A percentile compares a stretch with the other conserved stretches of the same genome.
Conservation (phyloP, 1,140 invertebrate genomes). For the Ips nitidus region DNA sequence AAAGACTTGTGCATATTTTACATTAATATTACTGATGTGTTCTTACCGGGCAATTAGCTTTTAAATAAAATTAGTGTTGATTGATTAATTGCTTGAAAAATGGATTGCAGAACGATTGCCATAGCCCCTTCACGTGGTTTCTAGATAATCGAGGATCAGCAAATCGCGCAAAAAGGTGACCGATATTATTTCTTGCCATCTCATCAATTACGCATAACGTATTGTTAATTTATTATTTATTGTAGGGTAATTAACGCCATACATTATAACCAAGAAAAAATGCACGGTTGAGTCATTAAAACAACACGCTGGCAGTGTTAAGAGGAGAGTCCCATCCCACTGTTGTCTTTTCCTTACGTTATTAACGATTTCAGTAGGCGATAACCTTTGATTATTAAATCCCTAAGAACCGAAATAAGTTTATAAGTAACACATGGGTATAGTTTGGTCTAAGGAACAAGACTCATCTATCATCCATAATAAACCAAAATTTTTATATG, state of each 20-base stretch:
- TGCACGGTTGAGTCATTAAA: slow-evolving; percentile 2
- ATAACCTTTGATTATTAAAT: slow-evolving; percentile 6
- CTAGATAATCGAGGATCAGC: too few relatives aligned
- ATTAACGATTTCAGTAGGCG: slow-evolving; percentile 13
- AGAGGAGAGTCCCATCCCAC: slow-evolving; percentile 10
- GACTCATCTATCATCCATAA: too few relatives aligned
- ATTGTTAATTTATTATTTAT: slow-evolving; percentile 11
- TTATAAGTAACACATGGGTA: too few relatives aligned
- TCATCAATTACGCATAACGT: too few relatives aligned
- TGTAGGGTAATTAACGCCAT: slow-evolving; percentile 4
- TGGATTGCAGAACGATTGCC: too few relatives aligned
- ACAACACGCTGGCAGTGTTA: slow-evolving; percentile 11
- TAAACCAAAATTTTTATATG: too few relatives aligned
- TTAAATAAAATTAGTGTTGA: background rate
- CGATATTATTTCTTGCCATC: too few relatives aligned
- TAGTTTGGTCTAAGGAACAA: too few relatives aligned
- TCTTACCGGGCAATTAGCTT: slow-evolving; percentile 1
- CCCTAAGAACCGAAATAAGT: background rate
- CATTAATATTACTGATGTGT: slow-evolving; percentile 14
- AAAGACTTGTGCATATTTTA: slow-evolving; percentile 17
- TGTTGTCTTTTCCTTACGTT: slow-evolving; percentile 11
- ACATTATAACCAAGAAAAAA: slow-evolving; percentile 9
- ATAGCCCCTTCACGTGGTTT: too few relatives aligned
- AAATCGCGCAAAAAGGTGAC: too few relatives aligned
- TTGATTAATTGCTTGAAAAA: background rate